phyloP scores from a whole-genome alignment of 1,140 invertebrate species.

The Gerris buenoi region DNA sequence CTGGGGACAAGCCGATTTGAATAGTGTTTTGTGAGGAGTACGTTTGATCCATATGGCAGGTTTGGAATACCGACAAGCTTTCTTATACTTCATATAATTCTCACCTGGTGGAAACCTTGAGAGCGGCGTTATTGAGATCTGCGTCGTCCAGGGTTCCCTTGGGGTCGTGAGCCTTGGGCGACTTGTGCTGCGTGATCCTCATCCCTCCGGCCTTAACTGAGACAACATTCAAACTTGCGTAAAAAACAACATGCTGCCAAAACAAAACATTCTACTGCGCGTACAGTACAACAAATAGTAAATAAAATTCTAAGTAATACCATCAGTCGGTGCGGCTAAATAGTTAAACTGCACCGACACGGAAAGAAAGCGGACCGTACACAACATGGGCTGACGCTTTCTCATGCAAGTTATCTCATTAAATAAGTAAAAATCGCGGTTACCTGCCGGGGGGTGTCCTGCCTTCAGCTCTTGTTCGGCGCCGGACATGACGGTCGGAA shows the following conservation, averaged over 20 bases:
- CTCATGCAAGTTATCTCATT: too few species aligned
- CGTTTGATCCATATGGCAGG: too few species aligned
- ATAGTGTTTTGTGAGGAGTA: too few species aligned
- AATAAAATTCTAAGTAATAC: not conserved
- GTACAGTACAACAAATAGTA: not conserved
- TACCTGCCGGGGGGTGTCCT: conserved; percentile 74
- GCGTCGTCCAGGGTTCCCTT: conserved; percentile 27
- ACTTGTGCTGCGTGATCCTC: conserved; percentile 78
- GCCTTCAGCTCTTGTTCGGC: conserved; percentile 52
- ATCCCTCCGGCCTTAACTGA: conserved; percentile 83
- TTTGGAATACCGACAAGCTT: too few species aligned
- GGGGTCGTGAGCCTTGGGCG: conserved; percentile 35
- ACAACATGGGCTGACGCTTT: too few species aligned
- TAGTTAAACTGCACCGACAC: too few species aligned
- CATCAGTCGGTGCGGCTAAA: too few species aligned
- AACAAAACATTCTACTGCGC: not conserved
- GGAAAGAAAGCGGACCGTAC: too few species aligned
- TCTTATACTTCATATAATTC: too few species aligned
- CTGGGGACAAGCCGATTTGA: too few species aligned
- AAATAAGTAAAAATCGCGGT: too few species aligned
- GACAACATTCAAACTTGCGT: conserved; percentile 24
- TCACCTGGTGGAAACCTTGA: conserved; percentile 33
- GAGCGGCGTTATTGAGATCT: conserved; percentile 28
- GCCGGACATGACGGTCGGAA: too few species aligned
- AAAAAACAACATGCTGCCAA: conserved; percentile 21